Conservation (phyloP, 1,140 invertebrate species). For the Apis cerana region DNA sequence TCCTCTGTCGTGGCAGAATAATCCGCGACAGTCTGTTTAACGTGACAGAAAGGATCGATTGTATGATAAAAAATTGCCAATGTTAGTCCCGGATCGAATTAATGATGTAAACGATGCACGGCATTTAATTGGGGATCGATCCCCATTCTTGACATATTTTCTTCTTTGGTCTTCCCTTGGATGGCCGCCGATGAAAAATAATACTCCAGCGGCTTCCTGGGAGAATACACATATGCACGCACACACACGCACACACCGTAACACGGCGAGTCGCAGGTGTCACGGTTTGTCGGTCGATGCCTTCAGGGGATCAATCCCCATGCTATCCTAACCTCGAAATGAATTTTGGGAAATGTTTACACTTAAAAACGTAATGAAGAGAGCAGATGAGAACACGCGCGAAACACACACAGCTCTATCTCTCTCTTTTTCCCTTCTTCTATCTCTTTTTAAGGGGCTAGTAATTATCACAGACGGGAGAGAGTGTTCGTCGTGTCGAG, state of each 20-base stretch:
- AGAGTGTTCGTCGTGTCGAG: conserved; percentile 39
- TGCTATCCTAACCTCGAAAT: conserved; percentile 62
- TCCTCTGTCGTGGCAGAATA: conserved; percentile 48
- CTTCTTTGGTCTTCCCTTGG: conserved; percentile 37
- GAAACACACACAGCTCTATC: conserved; percentile 16
- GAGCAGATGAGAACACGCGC: conserved; percentile 28
- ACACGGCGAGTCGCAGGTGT: conserved; percentile 47
- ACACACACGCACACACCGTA: conserved; percentile 33
- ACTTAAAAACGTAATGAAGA: conserved; percentile 22
- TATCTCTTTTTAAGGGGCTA: conserved; percentile 38
- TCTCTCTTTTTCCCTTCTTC: conserved; percentile 7
- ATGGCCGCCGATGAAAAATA: conserved; percentile 32
- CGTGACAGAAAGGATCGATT: conserved; percentile 22
- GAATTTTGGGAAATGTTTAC: conserved; percentile 42
- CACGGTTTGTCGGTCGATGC: conserved; percentile 63
- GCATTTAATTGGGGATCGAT: conserved; percentile 56
- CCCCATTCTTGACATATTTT: conserved; percentile 57
- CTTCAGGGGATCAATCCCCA: conserved; percentile 60
- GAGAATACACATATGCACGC: conserved; percentile 60
- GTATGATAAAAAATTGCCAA: conserved; percentile 19
- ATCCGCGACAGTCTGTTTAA: conserved; percentile 29
- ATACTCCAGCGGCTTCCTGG: conserved; percentile 52
- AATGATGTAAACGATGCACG: conserved; percentile 31
- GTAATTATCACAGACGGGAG: conserved; percentile 49
- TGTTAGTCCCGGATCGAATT: conserved; percentile 10